Conservation (phyloP, 2,797 vertebrate genomes). For the Rhodeus uyekii region DNA sequence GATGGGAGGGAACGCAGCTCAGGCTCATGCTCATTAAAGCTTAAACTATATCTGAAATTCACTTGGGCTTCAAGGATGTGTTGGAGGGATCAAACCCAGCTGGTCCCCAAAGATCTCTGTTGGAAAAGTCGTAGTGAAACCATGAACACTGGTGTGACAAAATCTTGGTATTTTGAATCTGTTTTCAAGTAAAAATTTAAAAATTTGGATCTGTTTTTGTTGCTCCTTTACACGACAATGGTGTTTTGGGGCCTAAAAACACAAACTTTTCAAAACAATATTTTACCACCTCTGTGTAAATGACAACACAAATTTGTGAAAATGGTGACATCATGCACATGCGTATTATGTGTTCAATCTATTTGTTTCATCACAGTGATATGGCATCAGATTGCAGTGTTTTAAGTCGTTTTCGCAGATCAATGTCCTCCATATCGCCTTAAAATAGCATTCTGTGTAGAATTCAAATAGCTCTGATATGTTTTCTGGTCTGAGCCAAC, state of each 20-base stretch:
- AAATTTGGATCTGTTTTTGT: not conserved
- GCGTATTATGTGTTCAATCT: too few relatives aligned
- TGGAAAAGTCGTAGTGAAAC: slow-evolving; percentile 22
- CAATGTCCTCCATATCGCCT: too few relatives aligned
- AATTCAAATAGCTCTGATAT: too few relatives aligned
- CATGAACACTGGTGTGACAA: slow-evolving; percentile 28
- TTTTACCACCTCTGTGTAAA: too few relatives aligned
- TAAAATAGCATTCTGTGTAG: too few relatives aligned
- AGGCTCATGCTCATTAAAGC: slow-evolving; percentile 55
- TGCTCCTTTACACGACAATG: not conserved
- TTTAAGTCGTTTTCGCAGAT: too few relatives aligned
- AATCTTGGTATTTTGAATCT: slow-evolving; percentile 4
- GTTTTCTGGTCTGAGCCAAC: too few relatives aligned
- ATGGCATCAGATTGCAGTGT: too few relatives aligned
- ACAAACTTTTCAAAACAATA: too few relatives aligned
- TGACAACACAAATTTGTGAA: too few relatives aligned
- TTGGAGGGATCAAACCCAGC: slow-evolving; percentile 48
- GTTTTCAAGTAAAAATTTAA: not conserved
- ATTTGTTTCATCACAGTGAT: too few relatives aligned
- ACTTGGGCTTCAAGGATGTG: slow-evolving; percentile 53
- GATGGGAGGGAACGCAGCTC: slow-evolving; percentile 39
- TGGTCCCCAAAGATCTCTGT: slow-evolving; percentile 6
- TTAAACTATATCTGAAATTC: slow-evolving; percentile 56
- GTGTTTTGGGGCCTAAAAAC: not conserved
- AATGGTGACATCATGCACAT: too few relatives aligned